These are phyloP conservation scores for Lonchura striata DNA, from an alignment of 2,113 vertebrate genomes.

Conservation along the genomic window DNA sequence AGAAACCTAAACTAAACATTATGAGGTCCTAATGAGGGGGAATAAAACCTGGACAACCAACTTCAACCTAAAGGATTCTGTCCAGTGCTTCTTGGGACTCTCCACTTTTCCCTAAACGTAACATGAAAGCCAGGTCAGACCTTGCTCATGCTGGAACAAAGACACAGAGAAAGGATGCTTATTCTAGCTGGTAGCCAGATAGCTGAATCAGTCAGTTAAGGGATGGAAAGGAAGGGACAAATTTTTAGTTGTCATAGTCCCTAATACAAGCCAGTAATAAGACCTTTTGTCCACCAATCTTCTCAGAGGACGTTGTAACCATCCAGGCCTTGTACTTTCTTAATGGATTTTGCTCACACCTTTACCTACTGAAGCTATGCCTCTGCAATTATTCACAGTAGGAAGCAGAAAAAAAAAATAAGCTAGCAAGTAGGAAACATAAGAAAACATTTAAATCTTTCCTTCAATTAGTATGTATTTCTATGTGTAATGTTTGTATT, in stretches of 20 bases:
- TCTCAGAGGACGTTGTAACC: neutral
- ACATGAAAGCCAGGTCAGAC: neutral
- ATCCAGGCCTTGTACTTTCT: neutral
- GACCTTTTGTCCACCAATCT: neutral
- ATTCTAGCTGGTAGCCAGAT: neutral
- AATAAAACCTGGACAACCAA: neutral
- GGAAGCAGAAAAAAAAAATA: neutral
- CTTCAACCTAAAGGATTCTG: neutral
- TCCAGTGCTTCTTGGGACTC: neutral
- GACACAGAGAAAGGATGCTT: neutral
- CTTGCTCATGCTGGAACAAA: neutral
- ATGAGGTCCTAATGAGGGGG: neutral
- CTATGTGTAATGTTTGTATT: neutral
- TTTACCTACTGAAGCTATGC: neutral
- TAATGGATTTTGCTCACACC: neutral
- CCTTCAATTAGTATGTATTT: neutral
- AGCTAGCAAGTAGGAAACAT: neutral
- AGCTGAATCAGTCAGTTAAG: neutral
- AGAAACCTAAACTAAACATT: neutral
- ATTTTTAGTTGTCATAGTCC: neutral
- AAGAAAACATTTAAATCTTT: neutral
- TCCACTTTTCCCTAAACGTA: neutral
- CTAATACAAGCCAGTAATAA: neutral
- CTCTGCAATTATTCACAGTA: neutral
- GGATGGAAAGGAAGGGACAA: neutral